A percentile compares a stretch with the other conserved stretches of the same genome.
Conservation (phyloP, 2,113 vertebrate species). For the Syrmaticus mikado region DNA sequence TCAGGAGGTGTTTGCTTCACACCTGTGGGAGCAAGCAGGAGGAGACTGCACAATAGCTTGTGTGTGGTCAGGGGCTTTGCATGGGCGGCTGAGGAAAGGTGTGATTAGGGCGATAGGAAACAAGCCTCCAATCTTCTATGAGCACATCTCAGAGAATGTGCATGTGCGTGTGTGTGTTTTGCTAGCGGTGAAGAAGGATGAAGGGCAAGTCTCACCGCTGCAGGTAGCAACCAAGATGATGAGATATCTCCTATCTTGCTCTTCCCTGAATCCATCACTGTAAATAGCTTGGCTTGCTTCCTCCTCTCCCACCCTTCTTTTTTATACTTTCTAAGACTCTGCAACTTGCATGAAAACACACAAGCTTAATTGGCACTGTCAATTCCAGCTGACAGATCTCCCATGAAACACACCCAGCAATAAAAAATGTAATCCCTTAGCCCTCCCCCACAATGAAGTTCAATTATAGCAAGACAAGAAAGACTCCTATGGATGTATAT, state of each 20-base stretch:
- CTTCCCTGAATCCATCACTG: neutral
- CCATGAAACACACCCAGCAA: slow-evolving; percentile 39
- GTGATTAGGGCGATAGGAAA: neutral
- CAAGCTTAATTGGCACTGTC: slow-evolving; percentile 25
- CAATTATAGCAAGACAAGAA: slow-evolving; percentile 51
- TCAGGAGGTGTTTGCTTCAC: neutral
- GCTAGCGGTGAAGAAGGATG: neutral
- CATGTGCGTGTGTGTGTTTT: neutral
- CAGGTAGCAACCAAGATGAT: neutral
- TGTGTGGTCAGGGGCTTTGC: fast-evolving
- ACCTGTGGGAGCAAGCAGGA: neutral
- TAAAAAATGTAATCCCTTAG: slow-evolving; percentile 42
- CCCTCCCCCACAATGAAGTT: neutral
- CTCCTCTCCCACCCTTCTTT: neutral
- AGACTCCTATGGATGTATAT: slow-evolving; percentile 35
- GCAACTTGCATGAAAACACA: neutral
- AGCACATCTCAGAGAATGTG: fast-evolving
- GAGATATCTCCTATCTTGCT: neutral
- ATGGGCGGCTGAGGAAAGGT: neutral
- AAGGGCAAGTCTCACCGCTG: neutral
- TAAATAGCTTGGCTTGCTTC: neutral
- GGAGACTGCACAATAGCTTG: neutral
- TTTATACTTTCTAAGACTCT: slow-evolving; percentile 41
- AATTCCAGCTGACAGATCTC: slow-evolving; percentile 51
- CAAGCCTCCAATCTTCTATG: neutral